Evolutionary conservation across 2,888 invertebrate species (phyloP).

Genomic region (Drosophila neutralis): DNA sequence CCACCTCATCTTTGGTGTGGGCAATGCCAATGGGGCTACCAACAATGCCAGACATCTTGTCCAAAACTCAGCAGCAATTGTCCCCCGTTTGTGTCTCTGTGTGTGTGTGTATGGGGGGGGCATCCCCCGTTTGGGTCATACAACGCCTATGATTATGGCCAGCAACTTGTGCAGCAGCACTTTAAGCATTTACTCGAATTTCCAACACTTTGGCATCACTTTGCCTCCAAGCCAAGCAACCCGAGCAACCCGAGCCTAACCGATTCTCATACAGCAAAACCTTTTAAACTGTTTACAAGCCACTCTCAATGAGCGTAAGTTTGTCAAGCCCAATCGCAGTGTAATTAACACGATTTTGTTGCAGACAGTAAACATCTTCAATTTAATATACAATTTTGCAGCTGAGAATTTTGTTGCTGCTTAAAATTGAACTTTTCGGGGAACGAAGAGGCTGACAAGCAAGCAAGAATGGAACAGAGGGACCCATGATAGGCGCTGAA

Average conservation of each 20-base stretch:
- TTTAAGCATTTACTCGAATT: slow-evolving; percentile 39
- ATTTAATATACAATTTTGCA: not conserved
- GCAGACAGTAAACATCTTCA: not conserved
- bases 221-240: not conserved
- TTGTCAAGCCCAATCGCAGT: not conserved
- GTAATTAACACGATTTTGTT: slow-evolving; percentile 4
- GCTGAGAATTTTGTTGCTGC: not conserved
- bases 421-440: not conserved
- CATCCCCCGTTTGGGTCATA: slow-evolving; percentile 36
- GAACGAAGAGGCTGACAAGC: no score
- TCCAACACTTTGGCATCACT: slow-evolving; percentile 6
- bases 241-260: not conserved
- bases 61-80: slow-evolving; percentile 31
- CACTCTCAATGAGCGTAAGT: not conserved
- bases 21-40: slow-evolving; percentile 9
- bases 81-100: not conserved
- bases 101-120: not conserved
- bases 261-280: not conserved
- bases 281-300: slow-evolving; percentile 7
- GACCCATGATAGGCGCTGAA: no score
- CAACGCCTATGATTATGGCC: slow-evolving; percentile 49
- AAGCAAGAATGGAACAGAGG: no score
- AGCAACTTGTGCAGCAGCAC: slow-evolving; percentile 26
- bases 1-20: slow-evolving; percentile 1
- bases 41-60: slow-evolving; percentile 34